Conservation (phyloP, 2,888 invertebrate genomes). For the Cactoblastis cactorum region DNA sequence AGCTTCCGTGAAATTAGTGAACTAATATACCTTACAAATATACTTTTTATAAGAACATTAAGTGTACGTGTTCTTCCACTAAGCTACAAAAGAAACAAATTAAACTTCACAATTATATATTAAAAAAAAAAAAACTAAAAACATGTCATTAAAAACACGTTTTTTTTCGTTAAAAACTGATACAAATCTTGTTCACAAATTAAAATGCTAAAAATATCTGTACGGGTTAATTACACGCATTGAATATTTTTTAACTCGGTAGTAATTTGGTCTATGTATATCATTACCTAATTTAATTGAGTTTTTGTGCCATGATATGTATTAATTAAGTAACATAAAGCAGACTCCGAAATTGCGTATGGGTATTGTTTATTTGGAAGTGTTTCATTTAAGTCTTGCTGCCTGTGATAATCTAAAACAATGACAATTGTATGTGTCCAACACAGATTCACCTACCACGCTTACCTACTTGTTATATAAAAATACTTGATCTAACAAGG, state of each 20-base stretch:
- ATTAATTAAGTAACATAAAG: conserved; percentile 24
- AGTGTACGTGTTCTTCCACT: too few species aligned
- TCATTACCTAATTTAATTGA: conserved; percentile 31
- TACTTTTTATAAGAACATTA: too few species aligned
- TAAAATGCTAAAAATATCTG: conserved; percentile 40
- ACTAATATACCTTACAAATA: too few species aligned
- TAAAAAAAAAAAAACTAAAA: too few species aligned
- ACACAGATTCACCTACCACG: conserved; percentile 1
- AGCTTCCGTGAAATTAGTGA: too few species aligned
- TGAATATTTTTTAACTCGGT: conserved; percentile 27
- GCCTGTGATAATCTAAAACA: conserved; percentile 20
- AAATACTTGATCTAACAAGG: conserved; percentile 7
- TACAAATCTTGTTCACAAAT: conserved; percentile 48
- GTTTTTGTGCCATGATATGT: conserved; percentile 25
- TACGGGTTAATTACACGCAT: conserved; percentile 30
- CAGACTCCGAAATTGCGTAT: conserved; percentile 21
- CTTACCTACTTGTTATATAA: conserved; percentile 15
- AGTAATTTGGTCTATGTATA: conserved; percentile 18
- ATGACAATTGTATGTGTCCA: conserved; percentile 18
- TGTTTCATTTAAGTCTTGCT: conserved; percentile 10
- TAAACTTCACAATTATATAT: too few species aligned
- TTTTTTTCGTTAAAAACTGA: conserved; percentile 40
- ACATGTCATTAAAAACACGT: too few species aligned
- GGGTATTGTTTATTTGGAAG: conserved; percentile 19
- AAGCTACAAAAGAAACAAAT: too few species aligned